These are phyloP conservation scores for Euplagia quadripunctaria DNA, from an alignment of 2,888 invertebrate species.

Conservation along the genomic window DNA sequence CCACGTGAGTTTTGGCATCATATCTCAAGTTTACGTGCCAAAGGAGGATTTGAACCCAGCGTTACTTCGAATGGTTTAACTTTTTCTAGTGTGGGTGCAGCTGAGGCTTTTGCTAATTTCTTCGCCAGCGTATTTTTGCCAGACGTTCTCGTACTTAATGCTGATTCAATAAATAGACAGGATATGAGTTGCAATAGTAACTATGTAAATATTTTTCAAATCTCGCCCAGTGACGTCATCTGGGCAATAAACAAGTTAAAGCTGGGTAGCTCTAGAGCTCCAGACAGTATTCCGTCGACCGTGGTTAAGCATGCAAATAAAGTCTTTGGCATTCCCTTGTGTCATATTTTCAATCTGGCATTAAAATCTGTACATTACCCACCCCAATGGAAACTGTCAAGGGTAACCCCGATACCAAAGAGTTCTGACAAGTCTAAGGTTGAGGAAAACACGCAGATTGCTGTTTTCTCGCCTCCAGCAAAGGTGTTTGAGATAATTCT, in stretches of 20 bases:
- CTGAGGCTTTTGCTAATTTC: neutral
- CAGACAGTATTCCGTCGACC: neutral
- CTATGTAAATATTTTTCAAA: neutral
- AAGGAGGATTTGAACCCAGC: too few species aligned
- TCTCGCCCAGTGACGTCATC: neutral
- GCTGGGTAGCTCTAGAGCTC: neutral
- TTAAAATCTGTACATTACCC: neutral
- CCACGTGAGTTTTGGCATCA: too few species aligned
- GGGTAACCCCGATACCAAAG: neutral
- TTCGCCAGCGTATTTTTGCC: neutral
- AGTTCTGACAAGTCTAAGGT: neutral
- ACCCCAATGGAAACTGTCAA: neutral
- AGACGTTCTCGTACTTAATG: neutral
- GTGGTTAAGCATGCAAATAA: neutral
- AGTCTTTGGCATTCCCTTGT: neutral
- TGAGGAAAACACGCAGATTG: neutral
- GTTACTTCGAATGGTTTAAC: too few species aligned
- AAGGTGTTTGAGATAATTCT: neutral
- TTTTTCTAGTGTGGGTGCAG: too few species aligned
- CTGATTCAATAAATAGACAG: neutral
- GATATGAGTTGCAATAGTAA: neutral
- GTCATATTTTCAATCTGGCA: slow-evolving; percentile 1
- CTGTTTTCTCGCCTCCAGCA: neutral
- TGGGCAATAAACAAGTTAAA: neutral
- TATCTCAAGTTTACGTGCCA: too few species aligned